Base-by-base conservation (phyloP, 2,797 vertebrate genomes). In the Ambastaia sidthimunki region DNA sequence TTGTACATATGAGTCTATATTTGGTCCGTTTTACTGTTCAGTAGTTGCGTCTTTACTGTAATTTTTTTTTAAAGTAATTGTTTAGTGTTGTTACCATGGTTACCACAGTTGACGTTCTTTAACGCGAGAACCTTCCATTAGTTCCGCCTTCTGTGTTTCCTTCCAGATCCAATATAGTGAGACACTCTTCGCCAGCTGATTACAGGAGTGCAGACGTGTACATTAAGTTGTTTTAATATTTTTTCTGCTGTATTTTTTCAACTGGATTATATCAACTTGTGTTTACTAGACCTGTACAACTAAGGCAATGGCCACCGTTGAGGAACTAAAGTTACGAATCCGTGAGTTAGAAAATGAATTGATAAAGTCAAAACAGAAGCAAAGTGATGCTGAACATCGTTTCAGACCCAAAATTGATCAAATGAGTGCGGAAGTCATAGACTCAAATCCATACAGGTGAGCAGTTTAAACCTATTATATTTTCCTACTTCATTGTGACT, bases 401-500 rank as follows among this genome's bases (percentile, higher is more conserved):
- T 76, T 89, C 74, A 93, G 97, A 89, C 83, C 90, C 7, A 96
- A 93, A 87, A 97, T 99, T 34, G 91, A 93, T 44, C 87, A 87
- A 78, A 98, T 99, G 98, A 99, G 97, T 87, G 66, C 96, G 0
- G 98, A 99, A 84, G 98, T 99, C 72, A 94, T 96, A 80, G 97
- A 98, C 86, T 96, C 96, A 3, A 99, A 99, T 73, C 98, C 98
- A 0, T 99, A 99, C 92, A 99, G 98, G 97, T 98, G 87, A 25
- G 52, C 2, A 9, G 31, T 71, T 44, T 5, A 1, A 10, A 23
- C 9, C 3, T 50, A 37, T 2, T 23, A 0, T 11, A 0, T 21
- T 16, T 54, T n/a, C 5, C 15, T 23, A 23, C 25, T 12, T 7
- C 50, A 5, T 75, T 34, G 2, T 37, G 7, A 23, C 13, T 41